Percentiles rank a stretch among this genome's conserved stretches.
Evolutionary conservation across 1,140 invertebrate species (phyloP).

Genomic region (Daktulosphaira vitifoliae): DNA sequence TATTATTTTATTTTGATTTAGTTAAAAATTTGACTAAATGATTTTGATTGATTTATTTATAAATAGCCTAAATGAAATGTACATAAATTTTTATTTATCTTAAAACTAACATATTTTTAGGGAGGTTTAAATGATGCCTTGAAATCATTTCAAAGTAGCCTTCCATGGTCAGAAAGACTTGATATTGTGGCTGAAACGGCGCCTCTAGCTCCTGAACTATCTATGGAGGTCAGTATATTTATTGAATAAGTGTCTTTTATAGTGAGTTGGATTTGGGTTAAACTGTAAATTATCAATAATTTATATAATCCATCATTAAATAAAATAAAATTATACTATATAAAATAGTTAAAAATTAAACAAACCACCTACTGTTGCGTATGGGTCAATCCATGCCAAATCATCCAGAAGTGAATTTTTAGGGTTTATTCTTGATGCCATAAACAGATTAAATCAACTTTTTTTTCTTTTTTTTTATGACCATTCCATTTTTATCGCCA

Average conservation of each 20-base stretch:
- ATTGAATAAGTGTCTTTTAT: background rate
- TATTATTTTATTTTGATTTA: no score
- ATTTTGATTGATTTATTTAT: background rate
- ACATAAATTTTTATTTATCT: background rate
- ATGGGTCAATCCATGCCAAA: no score
- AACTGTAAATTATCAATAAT: background rate
- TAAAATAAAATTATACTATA: background rate
- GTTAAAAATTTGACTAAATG: no score
- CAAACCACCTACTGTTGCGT: no score
- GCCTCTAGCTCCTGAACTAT: conserved; percentile 70
- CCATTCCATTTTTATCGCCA: no score
- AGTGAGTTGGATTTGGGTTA: background rate
- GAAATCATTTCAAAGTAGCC: conserved; percentile 57
- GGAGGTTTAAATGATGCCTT: conserved; percentile 60
- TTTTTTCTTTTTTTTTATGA: no score
- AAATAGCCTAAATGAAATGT: background rate
- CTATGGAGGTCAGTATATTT: conserved; percentile 53
- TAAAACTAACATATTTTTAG: conserved; percentile 43
- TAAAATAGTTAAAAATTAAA: background rate
- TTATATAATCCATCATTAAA: background rate
- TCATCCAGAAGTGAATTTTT: no score
- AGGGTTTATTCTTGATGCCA: no score
- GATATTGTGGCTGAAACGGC: conserved; percentile 67
- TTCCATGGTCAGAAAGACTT: conserved; percentile 78
- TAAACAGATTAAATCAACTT: no score